Evolutionary conservation across 2,797 vertebrate species (phyloP).

Genomic region (Caiman crocodilus): DNA sequence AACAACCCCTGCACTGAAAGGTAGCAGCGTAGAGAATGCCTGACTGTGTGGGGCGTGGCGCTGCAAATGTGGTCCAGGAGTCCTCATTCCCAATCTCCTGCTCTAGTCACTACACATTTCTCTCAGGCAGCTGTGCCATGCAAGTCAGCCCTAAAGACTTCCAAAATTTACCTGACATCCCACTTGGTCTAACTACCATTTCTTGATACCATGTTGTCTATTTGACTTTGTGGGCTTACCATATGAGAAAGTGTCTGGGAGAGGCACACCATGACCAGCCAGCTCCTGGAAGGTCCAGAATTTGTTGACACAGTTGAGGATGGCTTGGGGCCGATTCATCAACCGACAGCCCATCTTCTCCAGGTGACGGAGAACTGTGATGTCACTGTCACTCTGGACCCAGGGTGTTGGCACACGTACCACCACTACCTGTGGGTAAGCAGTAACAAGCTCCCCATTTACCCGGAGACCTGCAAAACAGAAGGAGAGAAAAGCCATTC

Average conservation of each 20-base stretch:
- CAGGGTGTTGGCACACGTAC: conserved; percentile 88
- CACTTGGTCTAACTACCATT: not conserved
- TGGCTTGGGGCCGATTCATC: conserved; percentile 87
- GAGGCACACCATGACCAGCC: conserved; percentile 86
- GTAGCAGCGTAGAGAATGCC: too few species aligned
- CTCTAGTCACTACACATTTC: not conserved
- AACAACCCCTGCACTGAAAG: too few species aligned
- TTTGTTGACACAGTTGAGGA: conserved; percentile 87
- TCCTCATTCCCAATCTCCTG: rapidly evolving
- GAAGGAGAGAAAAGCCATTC: conserved; percentile 8
- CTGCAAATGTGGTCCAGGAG: not conserved
- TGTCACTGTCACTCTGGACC: conserved; percentile 88
- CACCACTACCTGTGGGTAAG: conserved; percentile 86
- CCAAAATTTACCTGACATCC: not conserved
- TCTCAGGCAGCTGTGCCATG: not conserved
- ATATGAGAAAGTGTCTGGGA: conserved; percentile 87
- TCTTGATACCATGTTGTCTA: not conserved
- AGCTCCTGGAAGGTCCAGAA: conserved; percentile 88
- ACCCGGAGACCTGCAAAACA: conserved; percentile 82
- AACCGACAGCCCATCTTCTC: conserved; percentile 88
- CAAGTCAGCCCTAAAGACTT: not conserved
- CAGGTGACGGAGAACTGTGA: conserved; percentile 85
- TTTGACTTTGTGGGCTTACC: conserved; percentile 74
- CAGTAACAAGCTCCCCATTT: conserved; percentile 83
- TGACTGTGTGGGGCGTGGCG: too few species aligned